Evolutionary conservation across 2,113 vertebrate species (phyloP).

Genomic region (Pardalotus punctatus): DNA sequence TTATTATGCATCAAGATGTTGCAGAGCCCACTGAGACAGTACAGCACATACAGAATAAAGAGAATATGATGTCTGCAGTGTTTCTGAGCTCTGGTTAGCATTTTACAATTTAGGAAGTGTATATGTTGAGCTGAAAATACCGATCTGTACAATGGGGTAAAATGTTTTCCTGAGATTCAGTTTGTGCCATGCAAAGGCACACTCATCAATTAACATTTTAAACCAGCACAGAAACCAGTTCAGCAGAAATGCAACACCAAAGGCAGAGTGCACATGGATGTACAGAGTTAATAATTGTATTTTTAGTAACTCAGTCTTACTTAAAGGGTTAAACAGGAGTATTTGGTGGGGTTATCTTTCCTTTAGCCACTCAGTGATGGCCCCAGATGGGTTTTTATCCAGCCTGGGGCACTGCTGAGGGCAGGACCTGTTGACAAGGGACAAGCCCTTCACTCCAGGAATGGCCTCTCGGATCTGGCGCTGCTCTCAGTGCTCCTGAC

Average conservation of each 20-base stretch:
- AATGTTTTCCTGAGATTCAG: not conserved
- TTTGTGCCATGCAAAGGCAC: not conserved
- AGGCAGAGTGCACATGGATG: not conserved
- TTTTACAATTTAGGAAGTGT: not conserved
- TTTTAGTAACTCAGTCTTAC: not conserved
- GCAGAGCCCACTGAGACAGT: not conserved
- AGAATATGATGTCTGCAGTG: not conserved
- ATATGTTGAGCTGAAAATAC: not conserved
- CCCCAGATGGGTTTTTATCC: conserved; percentile 10
- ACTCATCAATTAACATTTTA: not conserved
- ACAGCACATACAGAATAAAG: not conserved
- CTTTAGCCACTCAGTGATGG: conserved; percentile 20
- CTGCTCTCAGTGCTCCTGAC: not conserved
- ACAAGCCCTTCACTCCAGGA: not conserved
- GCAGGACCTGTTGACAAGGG: not conserved
- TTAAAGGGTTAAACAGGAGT: conserved; percentile 26
- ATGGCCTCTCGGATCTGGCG: not conserved
- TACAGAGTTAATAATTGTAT: not conserved
- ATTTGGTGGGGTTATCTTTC: conserved; percentile 23
- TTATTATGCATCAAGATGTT: not conserved
- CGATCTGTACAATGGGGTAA: not conserved
- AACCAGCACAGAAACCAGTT: not conserved
- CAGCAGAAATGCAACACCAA: not conserved
- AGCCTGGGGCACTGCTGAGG: not conserved
- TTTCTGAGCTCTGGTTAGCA: not conserved